Conservation (phyloP, 2,888 invertebrate genomes). For the Pseudanteris insignis region DNA sequence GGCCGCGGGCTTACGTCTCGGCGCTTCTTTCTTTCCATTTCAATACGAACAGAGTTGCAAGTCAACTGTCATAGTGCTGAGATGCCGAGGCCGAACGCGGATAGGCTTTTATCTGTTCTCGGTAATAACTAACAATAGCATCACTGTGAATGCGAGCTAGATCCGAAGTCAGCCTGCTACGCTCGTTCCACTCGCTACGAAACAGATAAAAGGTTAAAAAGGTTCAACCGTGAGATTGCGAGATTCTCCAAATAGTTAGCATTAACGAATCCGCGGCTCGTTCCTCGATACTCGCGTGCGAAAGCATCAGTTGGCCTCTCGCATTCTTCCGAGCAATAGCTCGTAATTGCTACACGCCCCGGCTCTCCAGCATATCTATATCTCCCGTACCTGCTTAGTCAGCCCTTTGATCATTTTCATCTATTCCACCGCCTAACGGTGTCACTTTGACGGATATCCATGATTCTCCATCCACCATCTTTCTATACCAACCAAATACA, state of each 20-base stretch:
- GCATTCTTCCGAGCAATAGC: background rate
- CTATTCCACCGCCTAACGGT: conserved; percentile 21
- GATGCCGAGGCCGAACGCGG: too few relatives aligned
- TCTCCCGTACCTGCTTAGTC: conserved; percentile 7
- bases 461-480: background rate
- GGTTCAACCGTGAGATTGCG: background rate
- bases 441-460: conserved; percentile 22
- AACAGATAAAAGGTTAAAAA: background rate
- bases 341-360: conserved; percentile 1
- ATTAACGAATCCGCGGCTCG: background rate
- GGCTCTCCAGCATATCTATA: background rate
- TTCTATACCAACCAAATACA: too few relatives aligned
- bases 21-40: background rate
- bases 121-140: background rate
- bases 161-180: too few relatives aligned
- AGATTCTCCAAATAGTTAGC: conserved; percentile 3
- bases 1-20: conserved; percentile 3
- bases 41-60: background rate
- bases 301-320: background rate
- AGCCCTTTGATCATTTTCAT: too few relatives aligned
- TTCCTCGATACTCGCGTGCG: background rate
- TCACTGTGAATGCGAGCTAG: conserved; percentile 1
- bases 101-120: too few relatives aligned
- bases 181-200: background rate
- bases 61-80: too few relatives aligned